A percentile compares a stretch with the other conserved stretches of the same genome.
Conservation (phyloP, 2,888 invertebrate species). For the Ennomos fuscantarius region DNA sequence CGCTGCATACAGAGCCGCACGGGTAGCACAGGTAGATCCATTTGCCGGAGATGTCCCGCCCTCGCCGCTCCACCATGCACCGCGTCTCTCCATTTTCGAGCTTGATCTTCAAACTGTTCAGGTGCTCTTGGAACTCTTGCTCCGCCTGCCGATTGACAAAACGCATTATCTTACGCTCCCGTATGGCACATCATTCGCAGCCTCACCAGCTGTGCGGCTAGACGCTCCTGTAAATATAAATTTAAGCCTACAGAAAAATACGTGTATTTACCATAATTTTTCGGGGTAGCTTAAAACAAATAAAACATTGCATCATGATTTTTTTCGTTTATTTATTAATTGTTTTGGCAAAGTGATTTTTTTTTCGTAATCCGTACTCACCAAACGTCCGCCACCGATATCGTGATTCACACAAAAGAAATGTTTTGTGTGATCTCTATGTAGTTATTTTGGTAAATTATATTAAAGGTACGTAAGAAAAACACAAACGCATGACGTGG, state of each 20-base stretch:
- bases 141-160: conserved; percentile 64
- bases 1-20: conserved; percentile 79
- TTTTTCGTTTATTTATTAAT: conserved; percentile 33
- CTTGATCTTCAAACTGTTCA: conserved; percentile 75
- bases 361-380: conserved; percentile 30
- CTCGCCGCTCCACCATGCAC: conserved; percentile 77
- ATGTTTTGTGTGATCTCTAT: conserved; percentile 23
- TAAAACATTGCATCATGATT: conserved; percentile 52
- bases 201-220: background rate
- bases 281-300: conserved; percentile 53
- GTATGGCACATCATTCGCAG: background rate
- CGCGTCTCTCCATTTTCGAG: conserved; percentile 74
- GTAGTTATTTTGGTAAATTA: too few species aligned
- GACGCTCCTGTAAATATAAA: background rate
- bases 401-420: conserved; percentile 21
- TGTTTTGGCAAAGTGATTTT: conserved; percentile 9
- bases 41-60: conserved; percentile 71
- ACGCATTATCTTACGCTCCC: conserved; percentile 12
- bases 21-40: conserved; percentile 83
- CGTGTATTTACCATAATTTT: conserved; percentile 4
- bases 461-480: conserved; percentile 2
- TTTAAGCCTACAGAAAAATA: conserved; percentile 3
- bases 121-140: conserved; percentile 72
- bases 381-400: conserved; percentile 24
- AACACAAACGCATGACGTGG: conserved; percentile 18